Conservation (phyloP, 2,797 vertebrate species). For the Pangasius krempfi region DNA sequence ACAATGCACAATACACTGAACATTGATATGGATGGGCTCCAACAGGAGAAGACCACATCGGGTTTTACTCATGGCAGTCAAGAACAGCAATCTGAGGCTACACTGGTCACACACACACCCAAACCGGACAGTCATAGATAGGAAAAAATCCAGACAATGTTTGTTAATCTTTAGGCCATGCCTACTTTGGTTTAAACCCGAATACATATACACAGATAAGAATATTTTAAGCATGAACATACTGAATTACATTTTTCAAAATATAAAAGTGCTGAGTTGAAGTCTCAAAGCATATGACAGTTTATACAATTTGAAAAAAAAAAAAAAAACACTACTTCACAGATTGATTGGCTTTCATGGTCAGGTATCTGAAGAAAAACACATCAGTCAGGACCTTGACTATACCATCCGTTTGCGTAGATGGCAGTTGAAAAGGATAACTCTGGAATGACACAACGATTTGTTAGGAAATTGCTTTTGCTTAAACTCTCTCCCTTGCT, state of each 20-base stretch:
- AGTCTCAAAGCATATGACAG: neutral
- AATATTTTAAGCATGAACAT: neutral
- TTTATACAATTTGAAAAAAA: no score
- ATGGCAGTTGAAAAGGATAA: neutral
- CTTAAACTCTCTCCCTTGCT: neutral
- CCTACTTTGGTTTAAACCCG: no score
- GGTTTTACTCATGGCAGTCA: neutral
- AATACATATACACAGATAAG: neutral
- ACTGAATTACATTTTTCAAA: no score
- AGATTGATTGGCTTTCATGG: neutral
- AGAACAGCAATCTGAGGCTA: neutral
- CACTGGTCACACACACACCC: neutral
- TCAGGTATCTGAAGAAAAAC: neutral
- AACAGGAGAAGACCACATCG: neutral
- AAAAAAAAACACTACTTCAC: neutral
- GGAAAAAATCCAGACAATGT: neutral
- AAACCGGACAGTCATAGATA: neutral
- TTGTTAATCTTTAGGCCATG: neutral
- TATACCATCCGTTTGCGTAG: no score
- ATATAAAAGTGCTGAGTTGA: no score
- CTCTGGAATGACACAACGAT: neutral
- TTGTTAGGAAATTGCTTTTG: neutral
- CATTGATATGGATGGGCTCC: neutral
- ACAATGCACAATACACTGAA: neutral
- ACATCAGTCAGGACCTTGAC: neutral